These are phyloP conservation scores for Bombus waltoni DNA, from an alignment of 1,140 invertebrate genomes.

Conservation along the genomic window DNA sequence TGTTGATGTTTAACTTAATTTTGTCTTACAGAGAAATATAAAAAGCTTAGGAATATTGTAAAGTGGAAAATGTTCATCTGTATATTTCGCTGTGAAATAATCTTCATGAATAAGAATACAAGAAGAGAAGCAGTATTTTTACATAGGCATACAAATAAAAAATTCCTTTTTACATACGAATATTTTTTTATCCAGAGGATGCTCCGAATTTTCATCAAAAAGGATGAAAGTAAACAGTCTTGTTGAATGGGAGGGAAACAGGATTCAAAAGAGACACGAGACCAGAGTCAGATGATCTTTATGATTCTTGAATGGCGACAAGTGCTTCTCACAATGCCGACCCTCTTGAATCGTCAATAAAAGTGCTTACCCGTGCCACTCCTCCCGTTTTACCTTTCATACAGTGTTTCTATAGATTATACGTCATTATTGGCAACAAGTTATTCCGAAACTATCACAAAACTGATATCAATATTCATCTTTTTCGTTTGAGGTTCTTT, in stretches of 20 bases:
- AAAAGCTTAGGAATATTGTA: no score
- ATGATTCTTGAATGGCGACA: conserved; percentile 48
- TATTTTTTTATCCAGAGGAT: no score
- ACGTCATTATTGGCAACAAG: not conserved
- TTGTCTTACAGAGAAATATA: not conserved
- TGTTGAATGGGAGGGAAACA: not conserved
- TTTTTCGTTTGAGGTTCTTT: no score
- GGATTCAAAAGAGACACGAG: not conserved
- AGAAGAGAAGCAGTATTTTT: not conserved
- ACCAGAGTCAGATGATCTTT: conserved; percentile 11
- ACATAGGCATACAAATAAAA: no score
- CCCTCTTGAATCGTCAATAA: not conserved
- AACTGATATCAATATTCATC: no score
- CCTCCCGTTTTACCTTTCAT: conserved; percentile 4
- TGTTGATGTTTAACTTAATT: not conserved
- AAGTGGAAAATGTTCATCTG: no score
- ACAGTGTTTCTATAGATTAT: not conserved
- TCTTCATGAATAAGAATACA: not conserved
- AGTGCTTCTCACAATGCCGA: conserved; percentile 36
- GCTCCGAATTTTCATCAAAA: not conserved
- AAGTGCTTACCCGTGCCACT: not conserved
- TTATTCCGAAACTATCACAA: not conserved
- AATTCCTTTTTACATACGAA: no score
- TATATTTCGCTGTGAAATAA: no score
- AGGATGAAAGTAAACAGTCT: not conserved